Evolutionary conservation across 2,888 invertebrate species (phyloP).

Genomic region (Zygogramma bicolorata): DNA sequence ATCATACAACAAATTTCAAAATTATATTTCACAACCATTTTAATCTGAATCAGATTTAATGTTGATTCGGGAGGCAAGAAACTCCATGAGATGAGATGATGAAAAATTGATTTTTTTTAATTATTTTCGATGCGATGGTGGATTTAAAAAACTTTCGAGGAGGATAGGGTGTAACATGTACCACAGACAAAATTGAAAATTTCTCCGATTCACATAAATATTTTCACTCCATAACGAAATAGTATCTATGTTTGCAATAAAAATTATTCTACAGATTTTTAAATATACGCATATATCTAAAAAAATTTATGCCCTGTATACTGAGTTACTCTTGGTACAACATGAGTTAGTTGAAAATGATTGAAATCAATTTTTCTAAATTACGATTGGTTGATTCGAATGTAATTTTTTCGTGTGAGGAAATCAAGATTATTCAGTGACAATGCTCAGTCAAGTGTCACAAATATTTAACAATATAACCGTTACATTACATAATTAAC

Average conservation of each 20-base stretch:
- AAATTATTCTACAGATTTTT: slow-evolving; percentile 48
- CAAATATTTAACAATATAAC: slow-evolving; percentile 55
- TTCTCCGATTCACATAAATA: slow-evolving; percentile 32
- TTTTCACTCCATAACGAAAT: slow-evolving; percentile 48
- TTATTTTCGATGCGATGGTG: too few relatives aligned
- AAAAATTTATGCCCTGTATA: slow-evolving; percentile 54
- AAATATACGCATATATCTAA: slow-evolving; percentile 50
- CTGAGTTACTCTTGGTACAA: slow-evolving; percentile 54
- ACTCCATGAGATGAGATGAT: too few relatives aligned
- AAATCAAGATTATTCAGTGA: slow-evolving; percentile 44
- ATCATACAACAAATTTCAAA: too few relatives aligned
- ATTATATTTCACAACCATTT: too few relatives aligned
- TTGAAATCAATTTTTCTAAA: slow-evolving; percentile 28
- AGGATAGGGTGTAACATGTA: neutral
- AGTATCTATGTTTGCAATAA: slow-evolving; percentile 47
- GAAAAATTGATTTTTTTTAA: too few relatives aligned
- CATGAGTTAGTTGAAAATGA: slow-evolving; percentile 35
- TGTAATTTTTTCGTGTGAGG: slow-evolving; percentile 21
- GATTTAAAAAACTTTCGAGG: neutral
- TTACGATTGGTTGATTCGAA: slow-evolving; percentile 31
- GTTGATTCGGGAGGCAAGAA: too few relatives aligned
- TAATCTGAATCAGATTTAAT: too few relatives aligned
- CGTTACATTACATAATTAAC: slow-evolving; percentile 50
- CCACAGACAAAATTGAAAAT: neutral
- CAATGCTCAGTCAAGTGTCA: slow-evolving; percentile 55